Base-by-base conservation (phyloP, 2,888 invertebrate genomes). In the Eremobia ochroleuca region DNA sequence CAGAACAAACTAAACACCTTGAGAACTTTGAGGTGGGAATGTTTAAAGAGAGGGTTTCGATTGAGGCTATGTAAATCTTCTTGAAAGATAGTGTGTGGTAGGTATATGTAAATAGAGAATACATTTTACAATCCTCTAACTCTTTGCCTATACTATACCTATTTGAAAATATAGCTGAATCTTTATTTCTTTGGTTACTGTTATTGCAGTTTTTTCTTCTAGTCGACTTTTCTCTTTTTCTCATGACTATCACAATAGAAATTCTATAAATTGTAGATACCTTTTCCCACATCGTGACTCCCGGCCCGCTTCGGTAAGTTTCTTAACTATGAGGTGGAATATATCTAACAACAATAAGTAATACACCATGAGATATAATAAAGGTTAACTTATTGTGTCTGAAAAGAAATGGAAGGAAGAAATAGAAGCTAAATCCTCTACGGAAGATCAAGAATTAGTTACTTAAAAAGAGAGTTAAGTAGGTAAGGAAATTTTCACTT, bases 1-100 rank as follows among this genome's bases (percentile, higher is more conserved):
- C 83, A 77, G 73, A 82, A 61, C 76, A 67, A 76, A 79, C 68
- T 77, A 77, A 83, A 85, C 78, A 81, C 79, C 79, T 87, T 87
- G 73, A 77, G 73, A 71, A 76, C 55, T 58, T 79, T 28, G 66
- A 72, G 70, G 61, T 74, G 65, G 46, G 61, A 61, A n/a, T 71
- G 73, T 70, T 67, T 58, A 28, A 83, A 67, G 58, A 37, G 46
- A 43, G 18, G 67, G 55, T 62, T 59, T 40, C 28, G 25, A 64
- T 64, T 73, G 28, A 59, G 21, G 21, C 40, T 58, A 11, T 58
- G 34, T 8, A 65, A 49, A 64, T 67, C 25, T 75, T 75, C 46
- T 64, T 61, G 15, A 43, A 69, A 64, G 25, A 49, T 34, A 69
- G 69, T 78, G 79, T 64, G 58, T 34, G 49, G 31, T 31, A 59